Conservation (phyloP, 2,113 vertebrate genomes). For the Gasterosteus nipponicus region DNA sequence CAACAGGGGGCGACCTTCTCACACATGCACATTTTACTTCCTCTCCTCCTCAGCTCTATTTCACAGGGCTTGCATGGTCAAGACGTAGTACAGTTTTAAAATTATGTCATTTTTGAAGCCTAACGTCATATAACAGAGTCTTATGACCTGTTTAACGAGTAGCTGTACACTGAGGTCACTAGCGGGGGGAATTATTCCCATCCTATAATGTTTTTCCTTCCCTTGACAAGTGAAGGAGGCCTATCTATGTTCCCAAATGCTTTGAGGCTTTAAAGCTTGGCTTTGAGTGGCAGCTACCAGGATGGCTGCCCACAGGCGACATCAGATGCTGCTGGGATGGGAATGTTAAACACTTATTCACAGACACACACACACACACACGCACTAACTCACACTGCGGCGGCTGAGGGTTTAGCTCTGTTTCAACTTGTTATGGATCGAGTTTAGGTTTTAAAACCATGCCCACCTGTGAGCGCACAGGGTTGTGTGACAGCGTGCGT, state of each 20-base stretch:
- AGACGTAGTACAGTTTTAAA: constrained; percentile 14
- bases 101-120: constrained; percentile 15
- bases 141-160: constrained; percentile 19
- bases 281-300: constrained; percentile 65
- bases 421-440: constrained; percentile 76
- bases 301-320: constrained; percentile 66
- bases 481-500: constrained; percentile 32
- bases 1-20: constrained; percentile 68
- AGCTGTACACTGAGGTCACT: constrained; percentile 31
- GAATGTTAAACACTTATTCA: constrained; percentile 38
- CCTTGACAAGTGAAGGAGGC: constrained; percentile 54
- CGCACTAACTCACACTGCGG: constrained; percentile 38
- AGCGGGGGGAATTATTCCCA: constrained; percentile 14
- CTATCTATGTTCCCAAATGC: constrained; percentile 47
- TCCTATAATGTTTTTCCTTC: constrained; percentile 48
- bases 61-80: neutral
- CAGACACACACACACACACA: neutral
- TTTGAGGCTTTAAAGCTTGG: constrained; percentile 46
- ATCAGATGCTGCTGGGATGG: constrained; percentile 32
- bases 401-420: constrained; percentile 67
- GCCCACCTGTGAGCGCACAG: constrained; percentile 67
- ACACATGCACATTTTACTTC: constrained; percentile 21
- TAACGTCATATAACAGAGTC: neutral
- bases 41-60: constrained; percentile 12
- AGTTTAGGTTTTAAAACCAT: constrained; percentile 67